Percentiles rank a stretch among this genome's conserved stretches.
These are phyloP conservation scores for Rafetus swinhoei DNA, from an alignment of 2,113 vertebrate genomes.

Conservation along the genomic window DNA sequence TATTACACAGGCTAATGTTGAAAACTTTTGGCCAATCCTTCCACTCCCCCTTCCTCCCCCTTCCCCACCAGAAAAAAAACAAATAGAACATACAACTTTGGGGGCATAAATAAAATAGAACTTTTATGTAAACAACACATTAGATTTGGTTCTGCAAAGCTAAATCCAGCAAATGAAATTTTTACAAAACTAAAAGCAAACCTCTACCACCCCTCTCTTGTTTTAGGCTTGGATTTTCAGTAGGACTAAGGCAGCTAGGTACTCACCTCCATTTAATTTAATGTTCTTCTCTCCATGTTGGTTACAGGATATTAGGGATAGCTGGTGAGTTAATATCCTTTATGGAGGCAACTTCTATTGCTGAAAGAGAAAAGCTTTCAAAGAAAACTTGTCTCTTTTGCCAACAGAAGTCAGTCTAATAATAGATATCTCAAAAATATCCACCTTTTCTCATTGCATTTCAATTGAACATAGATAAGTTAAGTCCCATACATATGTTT, in stretches of 20 bases:
- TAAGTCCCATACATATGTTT: neutral
- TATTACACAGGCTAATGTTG: neutral
- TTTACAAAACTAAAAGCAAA: neutral
- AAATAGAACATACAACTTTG: neutral
- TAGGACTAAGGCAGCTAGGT: neutral
- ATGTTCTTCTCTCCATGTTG: too few relatives aligned
- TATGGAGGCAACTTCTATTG: neutral
- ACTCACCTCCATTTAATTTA: neutral
- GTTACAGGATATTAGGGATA: neutral
- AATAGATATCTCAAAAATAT: neutral
- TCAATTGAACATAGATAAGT: neutral
- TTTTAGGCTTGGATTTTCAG: neutral
- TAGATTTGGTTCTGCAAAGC: neutral
- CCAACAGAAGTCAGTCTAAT: neutral
- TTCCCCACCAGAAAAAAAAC: neutral
- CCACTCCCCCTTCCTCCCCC: neutral
- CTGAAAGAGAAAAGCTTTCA: neutral
- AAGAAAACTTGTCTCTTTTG: neutral
- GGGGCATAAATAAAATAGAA: neutral
- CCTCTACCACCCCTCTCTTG: neutral
- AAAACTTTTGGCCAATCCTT: neutral
- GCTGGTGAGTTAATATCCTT: neutral
- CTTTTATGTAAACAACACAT: neutral
- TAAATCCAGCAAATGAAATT: neutral
- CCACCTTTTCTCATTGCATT: neutral